Percentiles rank a stretch among this genome's conserved stretches.
Evolutionary conservation across 1,140 invertebrate genomes (phyloP).

Genomic region (Pygmarrhopalites habei): DNA sequence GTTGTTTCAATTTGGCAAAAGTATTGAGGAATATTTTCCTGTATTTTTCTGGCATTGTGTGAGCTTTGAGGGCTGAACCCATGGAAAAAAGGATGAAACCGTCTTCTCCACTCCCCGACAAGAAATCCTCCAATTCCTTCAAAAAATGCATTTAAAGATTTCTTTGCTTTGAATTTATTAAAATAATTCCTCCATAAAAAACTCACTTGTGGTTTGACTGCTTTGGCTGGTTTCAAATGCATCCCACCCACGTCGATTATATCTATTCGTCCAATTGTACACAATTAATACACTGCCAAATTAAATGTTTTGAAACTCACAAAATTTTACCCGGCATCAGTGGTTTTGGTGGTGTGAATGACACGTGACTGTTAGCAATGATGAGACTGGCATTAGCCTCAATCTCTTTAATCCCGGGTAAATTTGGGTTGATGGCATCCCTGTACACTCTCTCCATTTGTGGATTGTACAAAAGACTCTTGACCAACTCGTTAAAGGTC

Average conservation of each 20-base stretch:
- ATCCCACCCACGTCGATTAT: conserved; percentile 29
- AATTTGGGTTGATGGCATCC: not conserved
- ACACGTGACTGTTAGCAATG: not conserved
- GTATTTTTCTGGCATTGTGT: conserved; percentile 50
- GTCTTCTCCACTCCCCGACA: conserved; percentile 45
- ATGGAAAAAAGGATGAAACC: conserved; percentile 65
- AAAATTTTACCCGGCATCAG: too few relatives aligned
- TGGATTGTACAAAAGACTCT: not conserved
- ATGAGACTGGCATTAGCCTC: not conserved
- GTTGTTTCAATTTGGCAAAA: conserved; percentile 41
- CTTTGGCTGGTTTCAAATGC: conserved; percentile 35
- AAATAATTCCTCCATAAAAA: not conserved
- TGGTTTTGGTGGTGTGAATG: not conserved
- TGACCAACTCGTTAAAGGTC: not conserved
- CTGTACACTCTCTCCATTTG: not conserved
- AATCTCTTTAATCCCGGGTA: not conserved
- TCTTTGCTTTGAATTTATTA: not conserved
- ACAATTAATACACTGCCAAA: too few relatives aligned
- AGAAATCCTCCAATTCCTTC: conserved; percentile 30
- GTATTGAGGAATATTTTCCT: conserved; percentile 40
- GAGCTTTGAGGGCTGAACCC: conserved; percentile 58
- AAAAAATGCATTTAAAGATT: conserved; percentile 7
- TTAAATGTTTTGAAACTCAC: too few relatives aligned
- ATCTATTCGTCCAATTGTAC: too few relatives aligned
- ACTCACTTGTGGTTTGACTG: conserved; percentile 46